Evolutionary conservation across 2,797 vertebrate genomes (phyloP).

Genomic region (Parauchenoglanis punctatus): DNA sequence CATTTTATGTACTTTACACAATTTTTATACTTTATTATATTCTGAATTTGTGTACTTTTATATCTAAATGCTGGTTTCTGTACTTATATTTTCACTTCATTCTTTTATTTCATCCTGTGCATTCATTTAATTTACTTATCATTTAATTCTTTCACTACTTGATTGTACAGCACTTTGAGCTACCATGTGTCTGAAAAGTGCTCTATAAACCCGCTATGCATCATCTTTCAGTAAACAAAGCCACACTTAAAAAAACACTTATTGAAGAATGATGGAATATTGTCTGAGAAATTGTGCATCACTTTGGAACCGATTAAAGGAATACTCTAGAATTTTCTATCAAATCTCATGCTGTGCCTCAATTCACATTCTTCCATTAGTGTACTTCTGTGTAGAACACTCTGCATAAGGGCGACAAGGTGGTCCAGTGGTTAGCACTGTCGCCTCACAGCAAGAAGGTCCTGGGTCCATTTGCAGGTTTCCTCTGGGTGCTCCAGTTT

Average conservation of each 20-base stretch:
- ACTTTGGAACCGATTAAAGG: neutral
- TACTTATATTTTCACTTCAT: neutral
- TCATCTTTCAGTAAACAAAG: neutral
- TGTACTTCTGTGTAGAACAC: too few relatives aligned
- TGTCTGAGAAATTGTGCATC: neutral
- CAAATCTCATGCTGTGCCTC: too few relatives aligned
- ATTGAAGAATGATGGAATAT: neutral
- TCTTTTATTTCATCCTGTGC: neutral
- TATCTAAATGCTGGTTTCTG: neutral
- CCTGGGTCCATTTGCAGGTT: too few relatives aligned
- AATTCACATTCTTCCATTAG: too few relatives aligned
- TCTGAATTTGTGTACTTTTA: neutral
- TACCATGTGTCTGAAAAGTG: neutral
- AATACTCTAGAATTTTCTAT: neutral
- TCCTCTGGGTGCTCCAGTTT: too few relatives aligned
- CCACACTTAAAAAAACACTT: neutral
- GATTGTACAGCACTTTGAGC: too few relatives aligned
- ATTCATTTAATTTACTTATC: neutral
- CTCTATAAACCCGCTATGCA: neutral
- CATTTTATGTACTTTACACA: neutral
- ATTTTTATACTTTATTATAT: neutral
- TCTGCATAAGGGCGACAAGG: too few relatives aligned
- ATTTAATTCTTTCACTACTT: neutral
- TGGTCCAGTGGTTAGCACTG: too few relatives aligned
- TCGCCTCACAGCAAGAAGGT: too few relatives aligned